Evolutionary conservation across 2,888 invertebrate species (phyloP).

Genomic region (Hyles lineata): DNA sequence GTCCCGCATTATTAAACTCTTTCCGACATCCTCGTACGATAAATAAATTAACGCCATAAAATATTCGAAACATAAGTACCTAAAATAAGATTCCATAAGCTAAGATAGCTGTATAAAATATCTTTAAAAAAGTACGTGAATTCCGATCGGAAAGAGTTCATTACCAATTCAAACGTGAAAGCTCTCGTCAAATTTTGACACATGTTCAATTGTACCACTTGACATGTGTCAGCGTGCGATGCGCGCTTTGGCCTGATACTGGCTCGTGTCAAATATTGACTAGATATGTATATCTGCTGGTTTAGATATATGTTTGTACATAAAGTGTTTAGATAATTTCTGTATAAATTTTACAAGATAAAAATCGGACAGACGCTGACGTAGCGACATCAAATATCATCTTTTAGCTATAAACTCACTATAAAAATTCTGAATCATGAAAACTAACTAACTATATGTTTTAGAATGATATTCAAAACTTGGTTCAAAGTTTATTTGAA

Average conservation of each 20-base stretch:
- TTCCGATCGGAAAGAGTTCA: conserved; percentile 13
- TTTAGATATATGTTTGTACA: conserved; percentile 4
- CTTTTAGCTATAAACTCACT: not conserved
- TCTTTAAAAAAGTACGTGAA: not conserved
- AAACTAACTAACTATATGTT: too few species aligned
- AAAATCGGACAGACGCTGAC: not conserved
- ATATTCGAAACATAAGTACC: not conserved
- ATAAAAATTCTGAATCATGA: too few species aligned
- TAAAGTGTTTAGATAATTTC: not conserved
- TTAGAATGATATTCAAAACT: too few species aligned
- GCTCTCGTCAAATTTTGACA: conserved; percentile 16
- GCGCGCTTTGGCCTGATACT: not conserved
- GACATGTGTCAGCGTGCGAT: not conserved
- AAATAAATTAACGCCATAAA: not conserved
- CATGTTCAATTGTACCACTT: conserved; percentile 8
- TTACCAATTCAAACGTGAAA: conserved; percentile 21
- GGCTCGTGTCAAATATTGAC: not conserved
- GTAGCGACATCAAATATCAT: not conserved
- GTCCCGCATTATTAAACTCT: not conserved
- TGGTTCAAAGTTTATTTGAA: too few species aligned
- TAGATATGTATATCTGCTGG: not conserved
- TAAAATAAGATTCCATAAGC: not conserved
- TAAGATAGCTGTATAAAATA: not conserved
- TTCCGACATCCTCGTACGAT: not conserved
- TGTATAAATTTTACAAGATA: not conserved